Conservation (phyloP, 1,140 invertebrate species). For the Pectinophora gossypiella region DNA sequence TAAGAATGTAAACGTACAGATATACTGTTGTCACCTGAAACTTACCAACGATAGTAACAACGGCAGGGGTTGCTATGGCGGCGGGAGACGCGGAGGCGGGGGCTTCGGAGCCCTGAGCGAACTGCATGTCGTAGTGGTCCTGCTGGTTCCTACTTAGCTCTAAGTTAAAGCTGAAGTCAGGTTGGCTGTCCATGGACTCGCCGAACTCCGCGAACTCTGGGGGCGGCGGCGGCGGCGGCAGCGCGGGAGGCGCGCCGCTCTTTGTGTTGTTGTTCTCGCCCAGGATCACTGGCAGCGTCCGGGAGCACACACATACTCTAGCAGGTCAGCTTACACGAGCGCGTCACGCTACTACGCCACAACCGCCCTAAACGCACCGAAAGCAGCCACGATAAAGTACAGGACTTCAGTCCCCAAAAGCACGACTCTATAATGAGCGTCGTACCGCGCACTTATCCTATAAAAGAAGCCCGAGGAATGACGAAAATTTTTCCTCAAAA, state of each 20-base stretch:
- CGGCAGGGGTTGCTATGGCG: too few species aligned
- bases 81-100: constrained; percentile 20
- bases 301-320: constrained; percentile 34
- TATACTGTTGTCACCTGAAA: too few species aligned
- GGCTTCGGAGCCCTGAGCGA: constrained; percentile 55
- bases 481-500: too few species aligned
- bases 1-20: too few species aligned
- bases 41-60: constrained; percentile 76
- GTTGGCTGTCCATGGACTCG: constrained; percentile 52
- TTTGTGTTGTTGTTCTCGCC: constrained; percentile 62
- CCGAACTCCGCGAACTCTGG: constrained; percentile 11
- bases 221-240: constrained; percentile 59
- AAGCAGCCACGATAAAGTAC: too few species aligned
- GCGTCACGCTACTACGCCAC: too few species aligned
- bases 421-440: too few species aligned
- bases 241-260: constrained; percentile 60
- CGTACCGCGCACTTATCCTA: too few species aligned
- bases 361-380: too few species aligned
- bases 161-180: constrained; percentile 80
- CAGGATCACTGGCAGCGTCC: constrained; percentile 61
- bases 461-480: too few species aligned
- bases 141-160: constrained; percentile 83
- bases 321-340: too few species aligned
- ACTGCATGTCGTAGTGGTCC: constrained; percentile 85
- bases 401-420: too few species aligned